Percentiles rank a stretch among this genome's conserved stretches.
Conservation (phyloP, 2,797 vertebrate species). For the Orestias chungarensis region DNA sequence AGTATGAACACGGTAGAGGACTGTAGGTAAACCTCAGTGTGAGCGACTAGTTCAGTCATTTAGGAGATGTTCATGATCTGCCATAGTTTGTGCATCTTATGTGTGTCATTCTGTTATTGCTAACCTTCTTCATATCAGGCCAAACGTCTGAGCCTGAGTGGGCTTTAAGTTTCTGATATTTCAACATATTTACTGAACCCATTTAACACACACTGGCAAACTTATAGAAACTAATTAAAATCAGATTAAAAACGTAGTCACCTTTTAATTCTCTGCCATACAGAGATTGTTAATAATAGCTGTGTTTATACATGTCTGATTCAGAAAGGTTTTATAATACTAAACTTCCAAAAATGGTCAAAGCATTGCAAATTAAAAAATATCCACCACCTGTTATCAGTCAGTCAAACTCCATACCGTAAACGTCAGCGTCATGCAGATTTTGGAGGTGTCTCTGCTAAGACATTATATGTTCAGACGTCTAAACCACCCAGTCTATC, state of each 20-base stretch:
- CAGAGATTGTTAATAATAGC: neutral
- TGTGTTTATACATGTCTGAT: neutral
- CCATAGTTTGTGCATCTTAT: neutral
- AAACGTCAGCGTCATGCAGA: too few relatives aligned
- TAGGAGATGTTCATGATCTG: neutral
- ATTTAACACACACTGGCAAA: neutral
- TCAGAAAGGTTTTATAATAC: too few relatives aligned
- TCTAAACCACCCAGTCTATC: too few relatives aligned
- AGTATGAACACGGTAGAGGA: neutral
- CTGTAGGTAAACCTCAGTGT: neutral
- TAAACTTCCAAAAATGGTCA: too few relatives aligned
- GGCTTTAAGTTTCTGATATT: conserved; percentile 1
- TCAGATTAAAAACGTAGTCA: neutral
- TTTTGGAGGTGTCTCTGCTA: too few relatives aligned
- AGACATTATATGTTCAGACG: too few relatives aligned
- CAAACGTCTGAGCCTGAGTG: neutral
- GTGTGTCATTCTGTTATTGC: neutral
- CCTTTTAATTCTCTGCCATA: neutral
- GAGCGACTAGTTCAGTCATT: neutral
- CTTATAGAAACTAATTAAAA: neutral
- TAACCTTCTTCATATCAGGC: neutral
- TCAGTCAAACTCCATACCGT: too few relatives aligned
- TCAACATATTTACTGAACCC: neutral
- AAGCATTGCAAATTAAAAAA: too few relatives aligned
- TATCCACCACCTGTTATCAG: too few relatives aligned